Base-by-base conservation (phyloP, 2,113 vertebrate species). In the Paramormyrops kingsleyae region DNA sequence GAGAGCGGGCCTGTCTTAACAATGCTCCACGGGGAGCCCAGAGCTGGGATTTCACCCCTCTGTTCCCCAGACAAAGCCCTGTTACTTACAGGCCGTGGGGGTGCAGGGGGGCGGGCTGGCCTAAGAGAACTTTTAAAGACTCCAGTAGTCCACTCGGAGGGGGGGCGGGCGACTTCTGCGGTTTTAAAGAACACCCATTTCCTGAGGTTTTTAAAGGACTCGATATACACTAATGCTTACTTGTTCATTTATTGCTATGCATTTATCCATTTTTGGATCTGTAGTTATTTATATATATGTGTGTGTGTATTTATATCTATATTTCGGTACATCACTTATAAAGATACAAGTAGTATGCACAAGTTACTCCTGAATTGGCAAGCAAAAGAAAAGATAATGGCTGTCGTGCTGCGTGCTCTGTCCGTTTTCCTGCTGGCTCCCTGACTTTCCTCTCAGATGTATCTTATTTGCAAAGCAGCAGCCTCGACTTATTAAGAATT, bases 1-100 rank as follows among this genome's bases (percentile, higher is more conserved):
- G 92, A 91, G 91, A 93, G 92, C n/a, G 94, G 92, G 92, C 94
- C 92, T 95, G 94, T 95, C 95, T 96, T 94, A 96, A 96, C 95
- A 96, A 96, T 96, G 96, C 95, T 96, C 95, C 89, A 83, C 95
- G 93, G 96, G 96, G 95, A 95, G 94, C 92, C 89, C 94, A 93
- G 94, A 93, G 94, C 94, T 92, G 93, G 92, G 92, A 92, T 96
- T 89, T 91, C 89, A 90, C 91, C 92, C 92, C 92, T 93, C 94
- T 94, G 92, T 93, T 94, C 91, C 90, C 92, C 92, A 94, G 94
- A 96, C 94, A 96, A 96, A 96, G 94, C 94, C 94, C 90, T 92
- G 94, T 94, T 95, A 94, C 94, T 96, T 95, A 94, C 92, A 94
- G 95, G 92, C 74, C 35, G 74, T 39, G 92, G 93, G 93, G 92